These are phyloP conservation scores for Melipona bicolor DNA, from an alignment of 2,888 invertebrate species.

Conservation along the genomic window DNA sequence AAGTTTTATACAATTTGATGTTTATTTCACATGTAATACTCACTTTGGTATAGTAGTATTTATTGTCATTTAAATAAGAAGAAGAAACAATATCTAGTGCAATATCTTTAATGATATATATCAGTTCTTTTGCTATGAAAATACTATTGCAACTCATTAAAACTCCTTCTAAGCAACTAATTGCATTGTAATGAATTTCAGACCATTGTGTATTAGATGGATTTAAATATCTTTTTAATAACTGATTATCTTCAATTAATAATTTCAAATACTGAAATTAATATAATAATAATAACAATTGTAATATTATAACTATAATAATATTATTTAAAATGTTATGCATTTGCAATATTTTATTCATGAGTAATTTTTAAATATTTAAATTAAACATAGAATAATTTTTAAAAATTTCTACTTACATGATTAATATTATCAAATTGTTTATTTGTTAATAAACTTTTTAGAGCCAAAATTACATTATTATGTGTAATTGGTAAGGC, in stretches of 20 bases:
- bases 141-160: conserved; percentile 63
- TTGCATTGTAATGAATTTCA: conserved; percentile 74
- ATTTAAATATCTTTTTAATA: conserved; percentile 68
- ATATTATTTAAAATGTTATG: conserved; percentile 19
- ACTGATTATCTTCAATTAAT: conserved; percentile 71
- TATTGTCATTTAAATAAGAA: conserved; percentile 60
- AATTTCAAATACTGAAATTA: conserved; percentile 71
- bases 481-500: conserved; percentile 59
- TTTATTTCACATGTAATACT: conserved; percentile 40
- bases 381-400: conserved; percentile 1
- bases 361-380: neutral
- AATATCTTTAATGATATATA: conserved; percentile 68
- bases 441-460: conserved; percentile 69
- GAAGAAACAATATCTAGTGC: conserved; percentile 65
- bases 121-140: conserved; percentile 67
- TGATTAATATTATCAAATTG: conserved; percentile 69
- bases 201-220: conserved; percentile 65
- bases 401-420: conserved; percentile 63
- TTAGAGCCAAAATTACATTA: conserved; percentile 71
- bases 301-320: too few species aligned
- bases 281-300: conserved; percentile 3
- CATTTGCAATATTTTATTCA: conserved; percentile 4
- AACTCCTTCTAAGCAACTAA: conserved; percentile 78
- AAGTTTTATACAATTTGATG: neutral
- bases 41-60: conserved; percentile 72